A percentile compares a stretch with the other conserved stretches of the same genome.
These are phyloP conservation scores for Vicugna pacos DNA, from an alignment of 2,113 vertebrate species.

Conservation along the genomic window DNA sequence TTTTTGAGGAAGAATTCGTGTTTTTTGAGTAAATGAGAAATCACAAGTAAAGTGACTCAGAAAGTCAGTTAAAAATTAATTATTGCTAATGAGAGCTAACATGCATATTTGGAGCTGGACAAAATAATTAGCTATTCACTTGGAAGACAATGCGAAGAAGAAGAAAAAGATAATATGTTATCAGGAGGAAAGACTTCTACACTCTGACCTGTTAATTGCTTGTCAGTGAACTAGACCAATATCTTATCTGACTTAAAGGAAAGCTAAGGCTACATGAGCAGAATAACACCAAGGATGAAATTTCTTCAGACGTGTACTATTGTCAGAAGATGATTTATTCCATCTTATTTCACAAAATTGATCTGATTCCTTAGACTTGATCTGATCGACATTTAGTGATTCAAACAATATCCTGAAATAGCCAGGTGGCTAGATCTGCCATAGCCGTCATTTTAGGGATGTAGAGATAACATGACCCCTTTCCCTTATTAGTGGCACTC, in stretches of 20 bases:
- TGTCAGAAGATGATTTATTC: constrained; percentile 1
- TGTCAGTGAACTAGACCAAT: not conserved
- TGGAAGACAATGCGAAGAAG: not conserved
- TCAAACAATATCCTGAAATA: not conserved
- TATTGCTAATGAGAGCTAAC: not conserved
- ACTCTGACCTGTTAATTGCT: not conserved
- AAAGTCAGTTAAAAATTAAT: constrained; percentile 4
- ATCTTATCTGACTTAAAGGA: constrained; percentile 1
- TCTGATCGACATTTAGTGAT: not conserved
- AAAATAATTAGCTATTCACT: not conserved
- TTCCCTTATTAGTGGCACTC: not conserved
- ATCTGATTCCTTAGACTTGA: not conserved
- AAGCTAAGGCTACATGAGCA: not conserved
- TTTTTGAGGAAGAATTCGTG: not conserved
- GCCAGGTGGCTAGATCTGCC: not conserved
- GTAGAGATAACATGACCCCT: rapidly evolving
- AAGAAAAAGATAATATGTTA: not conserved
- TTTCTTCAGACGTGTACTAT: not conserved
- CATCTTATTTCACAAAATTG: not conserved
- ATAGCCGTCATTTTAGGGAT: not conserved
- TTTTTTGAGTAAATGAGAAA: not conserved
- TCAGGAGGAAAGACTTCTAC: not conserved
- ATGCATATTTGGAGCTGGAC: not conserved
- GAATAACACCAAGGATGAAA: not conserved
- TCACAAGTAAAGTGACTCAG: not conserved